Evolutionary conservation across 2,888 invertebrate species (phyloP).

Genomic region (Tuta absoluta): DNA sequence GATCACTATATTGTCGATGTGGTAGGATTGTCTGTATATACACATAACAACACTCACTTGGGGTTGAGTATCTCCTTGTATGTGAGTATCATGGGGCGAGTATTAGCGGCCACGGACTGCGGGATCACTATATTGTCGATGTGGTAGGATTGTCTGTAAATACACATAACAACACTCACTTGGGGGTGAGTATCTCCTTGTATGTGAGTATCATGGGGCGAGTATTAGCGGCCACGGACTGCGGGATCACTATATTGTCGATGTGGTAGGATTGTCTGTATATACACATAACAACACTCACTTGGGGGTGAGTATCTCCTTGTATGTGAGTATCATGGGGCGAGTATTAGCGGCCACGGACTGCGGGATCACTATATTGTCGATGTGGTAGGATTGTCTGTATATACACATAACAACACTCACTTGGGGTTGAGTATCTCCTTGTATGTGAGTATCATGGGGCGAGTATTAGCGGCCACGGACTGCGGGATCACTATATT

Average conservation of each 20-base stretch:
- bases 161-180: slow-evolving; percentile 6
- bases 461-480: slow-evolving; percentile 88
- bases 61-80: slow-evolving; percentile 98
- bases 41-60: slow-evolving; percentile 86
- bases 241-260: background rate
- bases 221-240: background rate
- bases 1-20: background rate
- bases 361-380: no score
- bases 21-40: no score
- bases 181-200: slow-evolving; percentile 19
- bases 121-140: slow-evolving; percentile 99
- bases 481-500: slow-evolving; percentile 89
- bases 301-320: background rate
- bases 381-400: slow-evolving; percentile 52
- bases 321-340: no score
- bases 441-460: background rate
- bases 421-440: slow-evolving; percentile 23
- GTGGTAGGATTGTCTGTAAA: slow-evolving; percentile 84
- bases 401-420: background rate
- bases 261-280: background rate
- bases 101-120: slow-evolving; percentile 93
- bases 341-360: no score
- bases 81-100: slow-evolving; percentile 93
- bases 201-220: background rate
- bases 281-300: background rate